Evolutionary conservation across 1,140 invertebrate species (phyloP).

Genomic region (Phortica variegata): DNA sequence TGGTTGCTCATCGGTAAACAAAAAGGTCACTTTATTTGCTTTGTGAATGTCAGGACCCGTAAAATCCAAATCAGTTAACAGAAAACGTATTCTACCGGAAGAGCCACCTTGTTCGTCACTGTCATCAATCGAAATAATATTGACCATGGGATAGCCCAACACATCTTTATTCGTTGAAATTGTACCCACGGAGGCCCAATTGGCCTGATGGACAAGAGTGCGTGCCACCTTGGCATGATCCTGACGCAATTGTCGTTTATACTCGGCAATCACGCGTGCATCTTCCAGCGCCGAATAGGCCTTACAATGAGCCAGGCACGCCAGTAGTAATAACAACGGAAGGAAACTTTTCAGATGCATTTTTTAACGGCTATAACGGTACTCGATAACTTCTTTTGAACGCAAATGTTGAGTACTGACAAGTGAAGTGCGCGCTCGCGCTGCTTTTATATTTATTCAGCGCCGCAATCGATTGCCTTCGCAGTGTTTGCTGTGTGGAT

Average conservation of each 20-base stretch:
- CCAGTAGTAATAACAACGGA: conserved; percentile 16
- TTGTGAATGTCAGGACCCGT: conserved; percentile 68
- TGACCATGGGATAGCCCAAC: conserved; percentile 71
- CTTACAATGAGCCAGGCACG: conserved; percentile 1
- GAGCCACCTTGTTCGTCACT: conserved; percentile 63
- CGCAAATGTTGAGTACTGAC: too few species aligned
- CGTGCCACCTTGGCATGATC: conserved; percentile 57
- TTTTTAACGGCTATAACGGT: too few species aligned
- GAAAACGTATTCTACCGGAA: conserved; percentile 75
- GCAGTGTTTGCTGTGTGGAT: too few species aligned
- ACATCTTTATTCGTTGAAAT: conserved; percentile 67
- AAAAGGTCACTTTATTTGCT: conserved; percentile 66
- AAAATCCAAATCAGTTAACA: conserved; percentile 74
- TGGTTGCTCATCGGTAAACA: conserved; percentile 70
- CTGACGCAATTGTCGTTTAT: conserved; percentile 11
- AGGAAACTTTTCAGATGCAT: conserved; percentile 8
- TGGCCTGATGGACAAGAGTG: conserved; percentile 60
- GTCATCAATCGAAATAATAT: conserved; percentile 74
- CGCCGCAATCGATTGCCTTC: too few species aligned
- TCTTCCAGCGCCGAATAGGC: conserved; percentile 35
- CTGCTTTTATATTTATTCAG: too few species aligned
- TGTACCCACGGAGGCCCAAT: conserved; percentile 74
- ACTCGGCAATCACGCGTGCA: conserved; percentile 27
- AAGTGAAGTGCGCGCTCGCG: too few species aligned
- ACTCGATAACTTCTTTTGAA: too few species aligned